Evolutionary conservation across 2,113 vertebrate species (phyloP), one percentile per base, ranked within the genome.

Genomic region (Etia nguti): DNA sequence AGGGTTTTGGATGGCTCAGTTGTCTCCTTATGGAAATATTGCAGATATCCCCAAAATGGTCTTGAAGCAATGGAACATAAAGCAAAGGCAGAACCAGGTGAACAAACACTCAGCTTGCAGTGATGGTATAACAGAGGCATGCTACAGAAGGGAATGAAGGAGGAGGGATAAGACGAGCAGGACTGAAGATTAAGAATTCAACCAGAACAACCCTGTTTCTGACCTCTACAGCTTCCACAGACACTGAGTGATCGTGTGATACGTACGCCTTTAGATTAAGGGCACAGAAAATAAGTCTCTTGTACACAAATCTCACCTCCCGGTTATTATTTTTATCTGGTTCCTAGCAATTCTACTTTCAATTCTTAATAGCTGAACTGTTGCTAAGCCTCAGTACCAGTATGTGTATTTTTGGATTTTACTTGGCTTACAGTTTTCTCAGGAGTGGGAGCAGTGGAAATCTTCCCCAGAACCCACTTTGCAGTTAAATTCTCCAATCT

Each of bases 11-110:
- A 85, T 84, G 93, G 90, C 94, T 95, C 95, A 62, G 94, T 95
- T 91, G 83, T 88, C 89, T 95, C 95, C 95, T 96, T 91, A 91
- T 93, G 95, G 94, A 95, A 95, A 95, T 95, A 93, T 92, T 90
- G 68, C 54, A 56, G 91, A 84, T 88, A 87, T 93, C 92, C 88
- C 92, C 88, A 84, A 92, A 94, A 83, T 75, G 65, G 82, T 81
- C 90, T 86, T 90, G 83, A 88, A 89, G 89, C 86, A 68, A 86
- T 54, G 82, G 75, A 80, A 80, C 48, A 88, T 75, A 73, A 87
- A 80, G 86, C 50, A 82, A 54, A 90, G 73, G 48, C 41, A 41
- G 43, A 43, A 57, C 34, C 20, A 77, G 82, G 54, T 80, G 43
- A 82, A 89, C 36, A 90, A 81, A 88, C 26, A 79, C 87, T 81